phyloP scores from a whole-genome alignment of 2,113 vertebrate species.

The Bothrops jararaca region DNA sequence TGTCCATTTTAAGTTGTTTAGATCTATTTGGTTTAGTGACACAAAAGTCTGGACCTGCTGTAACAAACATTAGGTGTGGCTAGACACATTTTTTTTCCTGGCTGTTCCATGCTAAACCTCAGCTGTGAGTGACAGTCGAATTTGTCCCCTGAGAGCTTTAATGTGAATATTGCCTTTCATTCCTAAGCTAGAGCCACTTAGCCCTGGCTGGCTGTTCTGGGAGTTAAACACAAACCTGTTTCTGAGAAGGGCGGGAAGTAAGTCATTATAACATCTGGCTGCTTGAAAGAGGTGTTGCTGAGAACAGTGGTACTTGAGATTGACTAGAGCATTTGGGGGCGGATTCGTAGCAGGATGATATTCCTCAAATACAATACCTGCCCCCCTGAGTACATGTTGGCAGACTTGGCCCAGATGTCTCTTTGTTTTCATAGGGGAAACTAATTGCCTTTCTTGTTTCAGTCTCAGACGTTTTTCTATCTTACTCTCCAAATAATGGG shows the following conservation, averaged over 20 bases:
- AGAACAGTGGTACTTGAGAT: slow-evolving; percentile 51
- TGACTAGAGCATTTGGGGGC: slow-evolving; percentile 64
- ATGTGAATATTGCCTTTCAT: not conserved
- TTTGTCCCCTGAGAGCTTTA: not conserved
- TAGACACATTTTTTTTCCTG: not conserved
- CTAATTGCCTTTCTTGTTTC: slow-evolving; percentile 72
- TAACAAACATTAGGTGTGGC: not conserved
- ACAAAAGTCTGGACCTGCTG: not conserved
- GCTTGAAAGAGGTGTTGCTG: slow-evolving; percentile 55
- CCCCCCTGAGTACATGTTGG: slow-evolving; percentile 66
- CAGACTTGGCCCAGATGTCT: slow-evolving; percentile 71
- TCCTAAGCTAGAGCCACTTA: not conserved
- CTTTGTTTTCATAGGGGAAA: slow-evolving; percentile 71
- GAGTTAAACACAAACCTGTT: slow-evolving; percentile 53
- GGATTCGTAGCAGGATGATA: slow-evolving; percentile 62
- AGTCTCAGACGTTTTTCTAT: slow-evolving; percentile 64
- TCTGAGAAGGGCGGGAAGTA: slow-evolving; percentile 49
- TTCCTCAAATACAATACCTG: slow-evolving; percentile 64
- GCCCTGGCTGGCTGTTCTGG: slow-evolving; percentile 47
- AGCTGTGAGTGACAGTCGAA: not conserved
- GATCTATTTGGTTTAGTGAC: not conserved
- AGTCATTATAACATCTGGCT: slow-evolving; percentile 62
- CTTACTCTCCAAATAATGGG: slow-evolving; percentile 63
- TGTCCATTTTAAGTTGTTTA: not conserved
- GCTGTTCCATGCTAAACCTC: not conserved